Percentiles rank a stretch among this genome's conserved stretches.
Evolutionary conservation across 2,113 vertebrate species (phyloP).

Genomic region (Bolborhynchus lineola): DNA sequence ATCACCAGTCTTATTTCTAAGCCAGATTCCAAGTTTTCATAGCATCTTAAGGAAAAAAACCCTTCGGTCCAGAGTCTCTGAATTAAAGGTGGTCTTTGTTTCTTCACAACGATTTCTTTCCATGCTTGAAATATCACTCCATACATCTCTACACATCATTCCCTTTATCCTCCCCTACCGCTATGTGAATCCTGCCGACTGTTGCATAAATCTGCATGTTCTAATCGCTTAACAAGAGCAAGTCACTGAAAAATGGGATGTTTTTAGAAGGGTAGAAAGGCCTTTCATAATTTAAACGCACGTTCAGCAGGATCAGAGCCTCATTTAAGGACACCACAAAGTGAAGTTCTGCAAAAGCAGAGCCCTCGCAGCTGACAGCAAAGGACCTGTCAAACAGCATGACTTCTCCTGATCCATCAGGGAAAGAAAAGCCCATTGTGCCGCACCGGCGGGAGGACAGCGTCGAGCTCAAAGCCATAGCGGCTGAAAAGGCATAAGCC

Average conservation of each 20-base stretch:
- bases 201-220: background rate
- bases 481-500: background rate
- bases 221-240: background rate
- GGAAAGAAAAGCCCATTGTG: constrained; percentile 8
- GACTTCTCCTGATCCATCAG: background rate
- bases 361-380: background rate
- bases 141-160: background rate
- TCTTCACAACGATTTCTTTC: background rate
- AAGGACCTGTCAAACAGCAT: background rate
- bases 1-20: background rate
- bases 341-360: background rate
- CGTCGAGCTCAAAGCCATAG: background rate
- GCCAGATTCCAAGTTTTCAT: background rate
- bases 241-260: background rate
- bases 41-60: background rate
- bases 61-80: background rate
- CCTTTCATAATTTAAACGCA: background rate
- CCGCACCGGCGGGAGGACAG: background rate
- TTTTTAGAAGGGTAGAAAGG: background rate
- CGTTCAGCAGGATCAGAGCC: background rate
- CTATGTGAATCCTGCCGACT: background rate
- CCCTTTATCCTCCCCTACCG: background rate
- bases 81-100: constrained; percentile 10
- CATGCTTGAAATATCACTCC: background rate
- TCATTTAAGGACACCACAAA: background rate